These are phyloP conservation scores for Vanessa cardui DNA, from an alignment of 2,888 invertebrate genomes.

Conservation along the genomic window DNA sequence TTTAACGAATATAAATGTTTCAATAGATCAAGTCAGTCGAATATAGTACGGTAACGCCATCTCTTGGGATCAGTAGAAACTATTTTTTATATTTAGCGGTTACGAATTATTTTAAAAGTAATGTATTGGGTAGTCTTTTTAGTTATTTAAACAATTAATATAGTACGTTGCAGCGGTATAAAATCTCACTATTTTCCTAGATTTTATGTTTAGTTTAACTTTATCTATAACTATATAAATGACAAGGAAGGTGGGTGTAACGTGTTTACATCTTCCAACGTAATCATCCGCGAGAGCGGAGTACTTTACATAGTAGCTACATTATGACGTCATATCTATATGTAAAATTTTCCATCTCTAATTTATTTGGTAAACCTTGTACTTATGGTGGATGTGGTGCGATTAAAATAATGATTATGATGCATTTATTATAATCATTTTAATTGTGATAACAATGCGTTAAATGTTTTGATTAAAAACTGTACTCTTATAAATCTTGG, in stretches of 20 bases:
- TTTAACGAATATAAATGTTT: not conserved
- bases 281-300: not conserved
- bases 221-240: not conserved
- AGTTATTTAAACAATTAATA: too few species aligned
- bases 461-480: not conserved
- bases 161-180: too few species aligned
- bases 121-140: too few species aligned
- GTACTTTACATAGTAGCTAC: constrained; percentile 6
- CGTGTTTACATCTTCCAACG: constrained; percentile 15
- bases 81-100: not conserved
- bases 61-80: not conserved
- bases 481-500: too few species aligned
- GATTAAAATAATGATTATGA: not conserved
- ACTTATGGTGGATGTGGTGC: not conserved
- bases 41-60: not conserved
- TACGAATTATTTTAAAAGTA: too few species aligned
- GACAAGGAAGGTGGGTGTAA: constrained; percentile 15
- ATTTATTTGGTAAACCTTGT: constrained; percentile 11
- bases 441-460: constrained; percentile 2
- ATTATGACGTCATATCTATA: constrained; percentile 20
- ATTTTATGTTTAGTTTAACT: too few species aligned
- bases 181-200: too few species aligned
- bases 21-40: not conserved
- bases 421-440: not conserved
- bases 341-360: constrained; percentile 19